Conservation (phyloP, 2,797 vertebrate species). For the Sebastes aleutianus region DNA sequence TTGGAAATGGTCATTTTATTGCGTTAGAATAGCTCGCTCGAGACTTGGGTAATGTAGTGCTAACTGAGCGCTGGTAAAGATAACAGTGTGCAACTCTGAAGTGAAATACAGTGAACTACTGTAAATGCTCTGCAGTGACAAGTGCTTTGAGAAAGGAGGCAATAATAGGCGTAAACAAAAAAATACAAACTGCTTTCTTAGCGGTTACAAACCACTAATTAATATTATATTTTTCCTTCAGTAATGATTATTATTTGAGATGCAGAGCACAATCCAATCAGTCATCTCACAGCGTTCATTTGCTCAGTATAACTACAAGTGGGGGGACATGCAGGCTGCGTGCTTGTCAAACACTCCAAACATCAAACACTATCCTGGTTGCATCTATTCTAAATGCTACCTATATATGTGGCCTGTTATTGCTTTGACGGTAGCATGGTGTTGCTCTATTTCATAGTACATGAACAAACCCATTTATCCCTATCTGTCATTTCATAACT, state of each 20-base stretch:
- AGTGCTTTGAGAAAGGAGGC: slow-evolving; percentile 32
- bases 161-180: slow-evolving; percentile 30
- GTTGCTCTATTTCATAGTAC: slow-evolving; percentile 78
- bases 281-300: slow-evolving; percentile 52
- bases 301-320: slow-evolving; percentile 34
- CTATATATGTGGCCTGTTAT: slow-evolving; percentile 68
- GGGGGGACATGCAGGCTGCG: slow-evolving; percentile 21
- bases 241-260: slow-evolving; percentile 52
- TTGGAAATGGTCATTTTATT: slow-evolving; percentile 85
- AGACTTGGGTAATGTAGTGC: slow-evolving; percentile 83
- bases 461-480: slow-evolving; percentile 81
- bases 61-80: slow-evolving; percentile 76
- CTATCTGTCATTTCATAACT: slow-evolving; percentile 80
- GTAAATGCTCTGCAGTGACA: slow-evolving; percentile 41
- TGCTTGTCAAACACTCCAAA: slow-evolving; percentile 64
- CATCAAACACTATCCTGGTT: slow-evolving; percentile 55
- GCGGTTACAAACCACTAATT: slow-evolving; percentile 51
- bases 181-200: slow-evolving; percentile 32
- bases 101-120: slow-evolving; percentile 56
- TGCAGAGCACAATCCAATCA: slow-evolving; percentile 49
- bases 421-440: slow-evolving; percentile 62
- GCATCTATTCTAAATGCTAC: slow-evolving; percentile 52
- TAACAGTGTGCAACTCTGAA: slow-evolving; percentile 66
- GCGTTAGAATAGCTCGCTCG: slow-evolving; percentile 81
- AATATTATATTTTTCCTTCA: slow-evolving; percentile 48